Evolutionary conservation across 2,797 vertebrate species (phyloP), one percentile per base, ranked within the genome.

Genomic region (Typhlichthys eigenmanni): DNA sequence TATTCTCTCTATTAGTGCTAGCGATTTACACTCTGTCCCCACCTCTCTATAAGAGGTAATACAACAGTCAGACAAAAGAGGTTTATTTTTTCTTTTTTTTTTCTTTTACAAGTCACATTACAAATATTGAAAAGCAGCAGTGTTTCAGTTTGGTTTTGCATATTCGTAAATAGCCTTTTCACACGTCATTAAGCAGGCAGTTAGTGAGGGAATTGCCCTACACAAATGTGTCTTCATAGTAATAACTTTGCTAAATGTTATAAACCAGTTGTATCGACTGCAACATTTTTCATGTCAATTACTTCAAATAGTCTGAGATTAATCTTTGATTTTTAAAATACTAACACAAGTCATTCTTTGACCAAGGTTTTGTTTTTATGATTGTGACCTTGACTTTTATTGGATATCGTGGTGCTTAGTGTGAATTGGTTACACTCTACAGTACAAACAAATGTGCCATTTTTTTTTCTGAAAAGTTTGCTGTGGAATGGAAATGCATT

Each of bases 191-290:
- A n/a, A 62, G 38, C 57, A 48, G 54, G n/a, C 14, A 34, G 66
- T 45, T n/a, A 11, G 63, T 55, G 59, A 62, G 58, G 19, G 13
- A 19, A 2, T 52, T 47, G 68, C 58, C 49, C 47, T 71, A 49
- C 62, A 43, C 4, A 43, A 7, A 43, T 43, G 7, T 43, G 38
- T 43, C 38, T 43, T 43, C 38, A 43, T 43, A 43, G 38, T 9
- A 43, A 43, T 43, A 43, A 43, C 8, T 43, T 43, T 1, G 9
- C 1, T 43, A 43, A 7, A 51, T 12, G 16, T 16, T 3, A 17
- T 51, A 9, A 51, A 19, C 17, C 8, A 10, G 14, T 51, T 51
- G 14, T 51, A 51, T 19, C 9, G 16, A 51, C 49, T 9, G 17
- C 16, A 51, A 51, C 38, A 55, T 50, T 67, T 53, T 13, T 8